Evolutionary conservation across 2,113 vertebrate genomes (phyloP).

Genomic region (Pygoscelis adeliae): DNA sequence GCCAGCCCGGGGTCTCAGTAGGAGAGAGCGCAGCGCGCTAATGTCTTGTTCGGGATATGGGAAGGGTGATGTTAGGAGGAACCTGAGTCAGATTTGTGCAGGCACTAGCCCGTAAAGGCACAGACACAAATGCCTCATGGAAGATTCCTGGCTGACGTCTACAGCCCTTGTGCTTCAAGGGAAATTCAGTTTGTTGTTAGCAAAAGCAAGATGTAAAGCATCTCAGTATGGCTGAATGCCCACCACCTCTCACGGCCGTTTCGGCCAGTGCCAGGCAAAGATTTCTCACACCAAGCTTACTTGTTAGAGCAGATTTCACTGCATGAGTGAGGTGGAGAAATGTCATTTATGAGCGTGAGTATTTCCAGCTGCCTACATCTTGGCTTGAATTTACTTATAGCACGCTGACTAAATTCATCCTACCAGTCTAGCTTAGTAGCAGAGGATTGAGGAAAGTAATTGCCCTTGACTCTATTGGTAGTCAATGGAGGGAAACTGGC

Average conservation of each 20-base stretch:
- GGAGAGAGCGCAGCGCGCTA: background rate
- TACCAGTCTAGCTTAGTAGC: background rate
- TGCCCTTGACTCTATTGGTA: background rate
- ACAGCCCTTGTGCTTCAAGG: background rate
- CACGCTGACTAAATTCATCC: background rate
- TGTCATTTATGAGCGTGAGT: background rate
- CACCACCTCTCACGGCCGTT: background rate
- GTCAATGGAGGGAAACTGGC: background rate
- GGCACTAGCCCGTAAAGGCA: background rate
- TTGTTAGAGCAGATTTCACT: background rate
- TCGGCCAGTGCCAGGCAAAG: background rate
- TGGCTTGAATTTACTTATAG: background rate
- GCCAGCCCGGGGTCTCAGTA: background rate
- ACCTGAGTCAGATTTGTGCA: background rate
- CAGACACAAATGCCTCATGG: accelerated
- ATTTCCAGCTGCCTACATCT: background rate
- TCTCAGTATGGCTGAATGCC: background rate
- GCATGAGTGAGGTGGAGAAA: background rate
- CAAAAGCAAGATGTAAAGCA: background rate
- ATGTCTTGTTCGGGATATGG: background rate
- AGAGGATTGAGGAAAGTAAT: background rate
- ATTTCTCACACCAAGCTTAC: background rate
- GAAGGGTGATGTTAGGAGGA: background rate
- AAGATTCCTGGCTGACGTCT: background rate
- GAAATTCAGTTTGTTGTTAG: background rate